Base-by-base conservation (phyloP, 2,888 invertebrate genomes). In the Thymelicus lineola region DNA sequence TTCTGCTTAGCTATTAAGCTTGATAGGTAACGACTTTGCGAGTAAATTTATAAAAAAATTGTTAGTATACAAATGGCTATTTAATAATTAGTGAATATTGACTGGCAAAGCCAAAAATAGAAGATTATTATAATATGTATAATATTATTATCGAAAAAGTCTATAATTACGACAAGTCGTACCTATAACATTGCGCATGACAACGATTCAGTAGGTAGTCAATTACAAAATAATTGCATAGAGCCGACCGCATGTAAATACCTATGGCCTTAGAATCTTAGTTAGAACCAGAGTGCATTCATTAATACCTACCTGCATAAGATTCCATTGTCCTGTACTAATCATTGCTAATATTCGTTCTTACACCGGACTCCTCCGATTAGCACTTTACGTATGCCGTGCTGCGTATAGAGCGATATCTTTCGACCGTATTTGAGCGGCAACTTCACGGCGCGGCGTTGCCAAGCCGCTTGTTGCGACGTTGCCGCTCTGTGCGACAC, bases 401-500 rank as follows among this genome's bases (percentile, higher is more conserved):
- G 35, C 57, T 5, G 46, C 20, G 20, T 61, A 55, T 53, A 55
- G 62, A 50, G 63, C 15, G 63, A 36, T 63, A 48, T 62, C 48
- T 57, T 38, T 64, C 59, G 57, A 15, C 6, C n/a, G 45, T 45
- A 45, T 45, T 45, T 10, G 50, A 66, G 73, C 66, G 82, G 84
- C 86, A 85, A 84, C 86, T 77, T 69, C 76, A 80, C 78, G 28
- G 46, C 57, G 80, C 78, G 28, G 46, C 57, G 65, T 71, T 69
- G 65, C 69, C 76, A 38, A 17, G 72, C 72, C 55, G 62, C 4
- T 28, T 15, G 65, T 72, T 76, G 77, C 87, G 81, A 78, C 76
- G 91, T 89, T 91, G 91, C 88, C 89, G 82, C 80, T 85, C 80
- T 80, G 85, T 72, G 75, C 74, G 88, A 88, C 86, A 88, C 75